Evolutionary conservation across 2,797 vertebrate genomes (phyloP).

Genomic region (Arnoldichthys spilopterus): DNA sequence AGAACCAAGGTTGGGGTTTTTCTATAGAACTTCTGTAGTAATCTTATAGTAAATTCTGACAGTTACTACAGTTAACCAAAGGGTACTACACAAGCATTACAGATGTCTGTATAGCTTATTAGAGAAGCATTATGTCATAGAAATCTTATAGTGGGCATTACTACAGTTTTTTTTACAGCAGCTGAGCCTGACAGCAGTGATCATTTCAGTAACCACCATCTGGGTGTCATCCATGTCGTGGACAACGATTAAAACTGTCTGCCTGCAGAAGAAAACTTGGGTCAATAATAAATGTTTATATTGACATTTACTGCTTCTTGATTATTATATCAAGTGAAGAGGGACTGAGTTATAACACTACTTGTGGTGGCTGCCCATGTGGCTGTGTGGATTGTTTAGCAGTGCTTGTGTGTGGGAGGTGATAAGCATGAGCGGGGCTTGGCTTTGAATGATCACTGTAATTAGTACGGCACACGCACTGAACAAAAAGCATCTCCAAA

Average conservation of each 20-base stretch:
- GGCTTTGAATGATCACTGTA: conserved; percentile 63
- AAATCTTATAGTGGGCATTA: background rate
- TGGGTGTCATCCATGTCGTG: conserved; percentile 7
- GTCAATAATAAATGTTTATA: conserved; percentile 1
- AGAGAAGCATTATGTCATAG: no score
- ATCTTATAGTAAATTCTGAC: no score
- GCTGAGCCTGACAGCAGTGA: conserved; percentile 1
- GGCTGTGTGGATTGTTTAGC: conserved; percentile 49
- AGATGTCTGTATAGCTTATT: no score
- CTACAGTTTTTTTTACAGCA: background rate
- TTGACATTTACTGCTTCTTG: conserved; percentile 32
- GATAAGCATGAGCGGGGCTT: conserved; percentile 51
- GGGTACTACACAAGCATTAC: no score
- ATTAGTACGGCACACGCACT: conserved; percentile 55
- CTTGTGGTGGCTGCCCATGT: conserved; percentile 38
- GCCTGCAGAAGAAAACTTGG: conserved; percentile 26
- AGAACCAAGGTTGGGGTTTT: no score
- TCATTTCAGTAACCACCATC: conserved; percentile 30
- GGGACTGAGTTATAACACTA: conserved; percentile 14
- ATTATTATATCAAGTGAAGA: conserved; percentile 31
- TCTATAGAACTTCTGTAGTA: no score
- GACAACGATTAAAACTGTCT: background rate
- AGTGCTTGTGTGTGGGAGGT: conserved; percentile 54
- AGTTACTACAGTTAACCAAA: no score
- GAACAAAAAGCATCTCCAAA: conserved; percentile 55